Base-by-base conservation (phyloP, 2,113 vertebrate species). In the Paramormyrops kingsleyae region DNA sequence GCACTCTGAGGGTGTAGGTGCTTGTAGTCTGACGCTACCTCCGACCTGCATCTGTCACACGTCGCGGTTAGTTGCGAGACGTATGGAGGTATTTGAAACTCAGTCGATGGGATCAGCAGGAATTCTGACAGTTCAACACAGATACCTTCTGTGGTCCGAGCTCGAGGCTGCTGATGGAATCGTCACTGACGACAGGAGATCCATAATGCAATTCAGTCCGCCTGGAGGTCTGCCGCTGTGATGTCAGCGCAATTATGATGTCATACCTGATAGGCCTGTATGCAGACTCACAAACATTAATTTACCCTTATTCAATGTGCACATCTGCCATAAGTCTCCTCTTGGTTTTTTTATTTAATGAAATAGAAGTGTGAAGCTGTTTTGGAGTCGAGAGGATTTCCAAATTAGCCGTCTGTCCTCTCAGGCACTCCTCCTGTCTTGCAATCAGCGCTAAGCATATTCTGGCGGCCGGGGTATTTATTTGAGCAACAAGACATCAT, bases 401-500 rank as follows among this genome's bases (percentile, higher is more conserved):
- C 47, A 87, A 92, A 86, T 89, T 50, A 90, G 77, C 83, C 50
- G 83, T 44, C 59, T 1, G 44, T 47, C 84, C 74, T 83, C 70
- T 62, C 31, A 35, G 83, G 27, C 56, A 24, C 83, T 77, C 87
- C 35, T 80, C 42, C 89, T 74, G 17, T 35, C 87, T 53, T 35
- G 39, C 87, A 88, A 49, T 90, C 80, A 91, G 42, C 83, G 42
- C 39, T 89, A 87, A 88, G 66, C 85, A 88, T 21, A 66, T 19
- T 89, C 83, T 47, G 44, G 77, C 56, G 84, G 89, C 47, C 10
- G 39, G 62, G 44, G 47, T 80, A 50, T 56, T 88, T 89, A 88
- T 62, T 59, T 77, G 83, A 92, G 87, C 74, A 90, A 89, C 80
- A 70, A 89, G 88, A 59, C 83, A 91, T 91, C 83, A 89, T 89